Percentiles rank a stretch among this genome's conserved stretches.
Conservation (phyloP, 2,797 vertebrate genomes). For the Fringilla coelebs region DNA sequence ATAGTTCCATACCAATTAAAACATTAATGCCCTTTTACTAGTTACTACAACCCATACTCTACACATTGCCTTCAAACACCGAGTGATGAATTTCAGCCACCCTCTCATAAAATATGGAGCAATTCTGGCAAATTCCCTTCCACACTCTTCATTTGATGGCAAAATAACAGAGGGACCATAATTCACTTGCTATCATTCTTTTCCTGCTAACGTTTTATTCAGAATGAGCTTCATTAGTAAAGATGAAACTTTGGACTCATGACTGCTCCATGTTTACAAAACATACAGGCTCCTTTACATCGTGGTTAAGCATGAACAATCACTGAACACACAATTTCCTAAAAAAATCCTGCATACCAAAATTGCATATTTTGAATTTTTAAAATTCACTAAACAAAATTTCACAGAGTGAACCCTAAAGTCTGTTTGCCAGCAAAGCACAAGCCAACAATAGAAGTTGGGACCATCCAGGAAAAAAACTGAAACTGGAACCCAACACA, state of each 20-base stretch:
- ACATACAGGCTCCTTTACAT: slow-evolving; percentile 59
- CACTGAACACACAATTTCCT: slow-evolving; percentile 21
- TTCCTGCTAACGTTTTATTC: slow-evolving; percentile 60
- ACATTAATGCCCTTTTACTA: neutral
- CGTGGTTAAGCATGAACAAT: neutral
- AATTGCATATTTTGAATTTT: slow-evolving; percentile 53
- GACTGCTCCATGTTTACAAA: slow-evolving; percentile 71
- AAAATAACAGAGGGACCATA: slow-evolving; percentile 28
- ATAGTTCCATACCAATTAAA: neutral
- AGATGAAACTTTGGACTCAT: slow-evolving; percentile 68
- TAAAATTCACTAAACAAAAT: slow-evolving; percentile 53
- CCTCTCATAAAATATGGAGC: neutral
- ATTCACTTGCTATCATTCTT: slow-evolving; percentile 42
- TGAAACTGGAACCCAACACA: neutral
- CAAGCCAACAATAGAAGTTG: slow-evolving; percentile 33
- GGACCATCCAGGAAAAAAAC: neutral
- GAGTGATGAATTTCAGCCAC: neutral
- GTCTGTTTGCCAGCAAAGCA: slow-evolving; percentile 55
- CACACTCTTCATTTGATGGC: neutral
- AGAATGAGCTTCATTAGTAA: slow-evolving; percentile 61
- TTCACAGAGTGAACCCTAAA: slow-evolving; percentile 56
- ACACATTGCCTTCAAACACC: neutral
- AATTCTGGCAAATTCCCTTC: neutral
- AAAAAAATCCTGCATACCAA: slow-evolving; percentile 48
- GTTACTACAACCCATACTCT: neutral